A percentile compares a stretch with the other conserved stretches of the same genome.
Evolutionary conservation across 1,140 invertebrate genomes (phyloP).

Genomic region (Pseudomyrmex sp.): DNA sequence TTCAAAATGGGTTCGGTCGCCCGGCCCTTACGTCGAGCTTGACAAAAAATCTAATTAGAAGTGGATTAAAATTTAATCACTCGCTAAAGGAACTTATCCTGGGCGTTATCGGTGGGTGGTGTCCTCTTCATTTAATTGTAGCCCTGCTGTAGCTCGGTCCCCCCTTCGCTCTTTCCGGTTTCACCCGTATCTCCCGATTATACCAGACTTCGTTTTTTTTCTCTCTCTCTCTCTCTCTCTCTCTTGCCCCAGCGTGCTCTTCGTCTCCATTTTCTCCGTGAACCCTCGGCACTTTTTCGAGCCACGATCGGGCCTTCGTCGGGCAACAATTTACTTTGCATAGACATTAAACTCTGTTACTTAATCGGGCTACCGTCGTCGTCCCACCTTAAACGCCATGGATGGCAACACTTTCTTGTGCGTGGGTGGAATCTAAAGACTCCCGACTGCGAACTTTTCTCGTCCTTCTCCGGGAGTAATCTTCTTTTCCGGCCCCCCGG

Average conservation of each 20-base stretch:
- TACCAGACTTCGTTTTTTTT: conserved; percentile 45
- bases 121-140: conserved; percentile 79
- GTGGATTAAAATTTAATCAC: conserved; percentile 83
- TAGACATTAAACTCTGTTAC: conserved; percentile 74
- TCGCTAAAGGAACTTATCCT: conserved; percentile 78
- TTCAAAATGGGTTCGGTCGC: conserved; percentile 39
- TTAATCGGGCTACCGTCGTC: conserved; percentile 69
- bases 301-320: conserved; percentile 49
- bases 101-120: conserved; percentile 75
- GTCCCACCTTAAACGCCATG: conserved; percentile 43
- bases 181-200: conserved; percentile 46
- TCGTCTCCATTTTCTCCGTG: conserved; percentile 7
- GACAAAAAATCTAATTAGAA: conserved; percentile 82
- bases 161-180: conserved; percentile 44
- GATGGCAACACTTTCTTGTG: conserved; percentile 56
- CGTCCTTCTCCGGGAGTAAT: conserved; percentile 17
- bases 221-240: neutral
- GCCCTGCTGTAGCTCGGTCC: conserved; percentile 23
- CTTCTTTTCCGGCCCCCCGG: neutral
- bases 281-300: conserved; percentile 49
- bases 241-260: neutral
- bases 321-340: conserved; percentile 73
- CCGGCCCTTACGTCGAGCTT: conserved; percentile 68
- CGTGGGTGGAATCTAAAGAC: conserved; percentile 48
- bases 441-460: neutral